These are phyloP conservation scores for Drosophila cracens DNA, from an alignment of 2,888 invertebrate species.

Conservation along the genomic window DNA sequence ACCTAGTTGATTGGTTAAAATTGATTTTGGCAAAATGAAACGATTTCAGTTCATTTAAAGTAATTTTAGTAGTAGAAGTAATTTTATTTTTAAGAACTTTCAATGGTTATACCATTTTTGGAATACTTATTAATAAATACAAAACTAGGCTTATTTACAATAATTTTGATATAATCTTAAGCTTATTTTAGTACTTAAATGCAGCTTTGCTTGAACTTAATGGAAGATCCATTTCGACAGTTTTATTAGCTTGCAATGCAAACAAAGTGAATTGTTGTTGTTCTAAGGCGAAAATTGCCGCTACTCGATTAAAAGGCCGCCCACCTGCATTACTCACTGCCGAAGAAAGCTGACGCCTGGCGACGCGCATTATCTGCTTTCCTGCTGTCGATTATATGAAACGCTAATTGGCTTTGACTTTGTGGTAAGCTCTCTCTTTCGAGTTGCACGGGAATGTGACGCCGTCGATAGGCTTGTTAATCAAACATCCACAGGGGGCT, in stretches of 20 bases:
- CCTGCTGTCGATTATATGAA: conserved; percentile 10
- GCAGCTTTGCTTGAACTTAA: too few relatives aligned
- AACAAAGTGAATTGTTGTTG: background rate
- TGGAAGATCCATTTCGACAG: background rate
- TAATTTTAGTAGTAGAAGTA: background rate
- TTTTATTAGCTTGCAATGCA: background rate
- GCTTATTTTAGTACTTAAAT: too few relatives aligned
- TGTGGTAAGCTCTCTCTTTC: conserved; percentile 5
- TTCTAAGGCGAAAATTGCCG: background rate
- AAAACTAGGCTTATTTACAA: background rate
- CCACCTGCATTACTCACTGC: conserved; percentile 7
- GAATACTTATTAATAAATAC: background rate
- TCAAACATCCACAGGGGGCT: conserved; percentile 24
- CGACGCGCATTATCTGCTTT: conserved; percentile 7
- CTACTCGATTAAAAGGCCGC: background rate
- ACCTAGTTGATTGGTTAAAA: background rate
- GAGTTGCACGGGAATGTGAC: background rate
- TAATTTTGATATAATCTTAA: background rate
- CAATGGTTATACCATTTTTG: background rate
- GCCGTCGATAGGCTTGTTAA: conserved; percentile 22
- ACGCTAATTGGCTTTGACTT: conserved; percentile 43
- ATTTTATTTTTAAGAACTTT: background rate
- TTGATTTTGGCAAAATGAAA: background rate
- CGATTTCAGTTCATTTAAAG: background rate
- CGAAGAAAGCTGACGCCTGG: background rate